Evolutionary conservation across 2,888 invertebrate species (phyloP), one percentile per base, ranked within the genome.

Genomic region (Abrostola tripartita): DNA sequence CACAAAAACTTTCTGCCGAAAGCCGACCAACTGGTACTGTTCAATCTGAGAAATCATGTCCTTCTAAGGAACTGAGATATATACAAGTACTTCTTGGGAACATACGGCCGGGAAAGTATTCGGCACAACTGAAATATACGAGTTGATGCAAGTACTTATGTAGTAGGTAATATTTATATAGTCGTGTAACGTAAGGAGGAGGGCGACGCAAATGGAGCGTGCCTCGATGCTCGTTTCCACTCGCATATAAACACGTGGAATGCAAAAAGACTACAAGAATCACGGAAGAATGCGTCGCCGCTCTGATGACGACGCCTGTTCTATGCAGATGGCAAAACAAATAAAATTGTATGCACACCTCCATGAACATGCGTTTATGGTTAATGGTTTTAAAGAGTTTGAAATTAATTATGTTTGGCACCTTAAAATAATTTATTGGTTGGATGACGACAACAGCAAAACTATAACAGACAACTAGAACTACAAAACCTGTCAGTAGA

Each of bases 1-100:
- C 69, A 86, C 83, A 92, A 92, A 83, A 93, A 90, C 87, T 89
- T 89, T 89, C 89, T 87, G 89, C 89, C 89, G 87, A 92, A 92
- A 92, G 89, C 88, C 76, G 85, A 82, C 81, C 74, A 84, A 92
- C 93, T 86, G 90, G 94, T 92, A 85, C 85, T 87, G 87, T 83
- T 89, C 88, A 90, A 92, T 87, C 86, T 88, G 92, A 89, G 89
- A 91, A 92, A 91, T 88, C 90, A 76, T 65, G 78, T 79, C 90
- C 92, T 87, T 93, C 76, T 91, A 85, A 75, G 90, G 92, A 83
- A 83, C 78, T 81, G 74, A 84, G 83, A 85, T 67, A 82, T 67
- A 79, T 75, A 81, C 75, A 72, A 68, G 66, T 71, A 73, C 73
- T 82, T 82, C 79, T 81, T 76, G 81, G 79, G 86, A 84, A 85